Conservation (phyloP, 1,140 invertebrate species). For the Globodera rostochiensis region DNA sequence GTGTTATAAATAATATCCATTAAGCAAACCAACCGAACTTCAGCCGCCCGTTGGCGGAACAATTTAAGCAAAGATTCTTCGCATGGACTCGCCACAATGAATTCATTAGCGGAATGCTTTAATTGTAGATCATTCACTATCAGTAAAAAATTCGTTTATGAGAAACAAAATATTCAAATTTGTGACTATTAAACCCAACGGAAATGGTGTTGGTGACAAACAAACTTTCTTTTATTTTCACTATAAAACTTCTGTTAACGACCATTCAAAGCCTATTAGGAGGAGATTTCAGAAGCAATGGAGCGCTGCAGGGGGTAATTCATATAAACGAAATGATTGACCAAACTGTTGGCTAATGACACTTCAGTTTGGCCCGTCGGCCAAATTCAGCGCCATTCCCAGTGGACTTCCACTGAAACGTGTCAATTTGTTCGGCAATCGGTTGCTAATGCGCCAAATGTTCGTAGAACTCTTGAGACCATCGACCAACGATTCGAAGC, state of each 20-base stretch:
- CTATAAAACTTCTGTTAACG: no score
- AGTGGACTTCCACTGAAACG: conserved; percentile 16
- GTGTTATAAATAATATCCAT: no score
- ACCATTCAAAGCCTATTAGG: no score
- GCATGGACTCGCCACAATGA: no score
- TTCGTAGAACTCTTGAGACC: conserved; percentile 25
- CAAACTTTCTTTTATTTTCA: neutral
- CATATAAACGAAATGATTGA: neutral
- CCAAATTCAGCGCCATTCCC: conserved; percentile 22
- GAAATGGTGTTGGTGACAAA: neutral
- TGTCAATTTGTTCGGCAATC: conserved; percentile 13
- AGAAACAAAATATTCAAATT: neutral
- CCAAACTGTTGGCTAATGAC: neutral
- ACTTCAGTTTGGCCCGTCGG: neutral
- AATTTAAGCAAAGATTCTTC: no score
- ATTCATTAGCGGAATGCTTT: no score
- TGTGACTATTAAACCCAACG: neutral
- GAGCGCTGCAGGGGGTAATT: no score
- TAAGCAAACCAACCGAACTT: no score
- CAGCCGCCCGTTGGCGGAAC: no score
- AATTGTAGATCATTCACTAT: no score
- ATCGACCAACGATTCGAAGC: neutral
- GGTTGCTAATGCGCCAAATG: conserved; percentile 20
- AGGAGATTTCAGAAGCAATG: no score
- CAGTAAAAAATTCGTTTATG: no score